A percentile compares a stretch with the other conserved stretches of the same genome.
phyloP scores from a whole-genome alignment of 2,888 invertebrate genomes.

The Dendrolimus houi region DNA sequence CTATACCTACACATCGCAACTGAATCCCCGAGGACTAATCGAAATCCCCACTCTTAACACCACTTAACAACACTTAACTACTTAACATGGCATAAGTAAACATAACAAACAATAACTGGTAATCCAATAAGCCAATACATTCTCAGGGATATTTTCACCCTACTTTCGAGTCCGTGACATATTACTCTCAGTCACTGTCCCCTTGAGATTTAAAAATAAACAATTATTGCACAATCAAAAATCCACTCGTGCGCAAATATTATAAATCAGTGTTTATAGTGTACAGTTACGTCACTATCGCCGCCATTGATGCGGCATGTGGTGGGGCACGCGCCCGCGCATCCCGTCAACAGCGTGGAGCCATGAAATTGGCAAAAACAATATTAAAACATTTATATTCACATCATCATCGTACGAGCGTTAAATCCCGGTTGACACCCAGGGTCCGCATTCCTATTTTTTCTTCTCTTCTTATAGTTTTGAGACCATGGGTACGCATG shows the following conservation, averaged over 20 bases:
- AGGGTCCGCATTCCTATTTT: too few relatives aligned
- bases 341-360: constrained; percentile 19
- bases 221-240: constrained; percentile 67
- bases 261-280: constrained; percentile 31
- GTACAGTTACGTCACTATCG: neutral
- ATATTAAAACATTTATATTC: too few relatives aligned
- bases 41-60: neutral
- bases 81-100: constrained; percentile 24
- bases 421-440: too few relatives aligned
- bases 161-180: constrained; percentile 5
- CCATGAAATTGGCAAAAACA: constrained; percentile 4
- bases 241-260: constrained; percentile 49
- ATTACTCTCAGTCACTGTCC: constrained; percentile 21
- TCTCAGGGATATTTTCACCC: constrained; percentile 29
- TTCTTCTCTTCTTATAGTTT: too few relatives aligned
- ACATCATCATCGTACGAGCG: too few relatives aligned
- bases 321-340: constrained; percentile 45
- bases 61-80: constrained; percentile 10
- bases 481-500: too few relatives aligned
- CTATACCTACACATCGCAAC: neutral
- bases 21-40: neutral
- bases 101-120: constrained; percentile 22
- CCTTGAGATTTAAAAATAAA: constrained; percentile 44
- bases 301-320: constrained; percentile 25
- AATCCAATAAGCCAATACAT: constrained; percentile 51